Conservation (phyloP, 2,888 invertebrate genomes). For the Gymnocheta viridis region DNA sequence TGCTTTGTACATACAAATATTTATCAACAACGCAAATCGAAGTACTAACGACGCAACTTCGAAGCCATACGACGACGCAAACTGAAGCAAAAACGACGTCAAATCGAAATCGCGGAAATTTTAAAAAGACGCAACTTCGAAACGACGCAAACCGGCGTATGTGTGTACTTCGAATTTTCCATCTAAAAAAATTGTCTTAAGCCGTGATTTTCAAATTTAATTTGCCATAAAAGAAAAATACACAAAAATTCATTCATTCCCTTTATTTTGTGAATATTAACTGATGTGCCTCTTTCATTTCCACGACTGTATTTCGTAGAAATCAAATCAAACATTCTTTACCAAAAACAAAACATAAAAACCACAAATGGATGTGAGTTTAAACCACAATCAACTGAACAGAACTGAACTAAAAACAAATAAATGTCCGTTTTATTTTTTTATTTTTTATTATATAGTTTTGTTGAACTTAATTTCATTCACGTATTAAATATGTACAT, state of each 20-base stretch:
- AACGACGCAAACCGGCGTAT: too few relatives aligned
- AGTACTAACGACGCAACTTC: too few relatives aligned
- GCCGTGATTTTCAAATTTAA: too few relatives aligned
- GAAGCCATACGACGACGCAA: too few relatives aligned
- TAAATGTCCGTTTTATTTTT: not conserved
- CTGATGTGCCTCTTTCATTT: not conserved
- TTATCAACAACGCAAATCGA: too few relatives aligned
- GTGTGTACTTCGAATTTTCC: too few relatives aligned
- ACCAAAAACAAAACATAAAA: not conserved
- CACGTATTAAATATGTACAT: not conserved
- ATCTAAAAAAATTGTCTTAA: too few relatives aligned
- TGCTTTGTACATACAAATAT: too few relatives aligned
- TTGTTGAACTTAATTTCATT: not conserved
- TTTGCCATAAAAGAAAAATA: too few relatives aligned
- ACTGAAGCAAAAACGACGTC: too few relatives aligned
- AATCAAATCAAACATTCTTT: constrained; percentile 9
- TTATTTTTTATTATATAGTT: not conserved
- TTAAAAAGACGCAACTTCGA: too few relatives aligned
- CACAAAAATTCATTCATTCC: not conserved
- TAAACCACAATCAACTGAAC: constrained; percentile 37
- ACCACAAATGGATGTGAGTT: constrained; percentile 36
- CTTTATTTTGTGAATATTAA: not conserved
- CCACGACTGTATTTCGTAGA: not conserved
- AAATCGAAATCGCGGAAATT: too few relatives aligned
- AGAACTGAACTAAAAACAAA: constrained; percentile 20